phyloP scores from a whole-genome alignment of 2,113 vertebrate species.

The Brachypodius melanocephalos region DNA sequence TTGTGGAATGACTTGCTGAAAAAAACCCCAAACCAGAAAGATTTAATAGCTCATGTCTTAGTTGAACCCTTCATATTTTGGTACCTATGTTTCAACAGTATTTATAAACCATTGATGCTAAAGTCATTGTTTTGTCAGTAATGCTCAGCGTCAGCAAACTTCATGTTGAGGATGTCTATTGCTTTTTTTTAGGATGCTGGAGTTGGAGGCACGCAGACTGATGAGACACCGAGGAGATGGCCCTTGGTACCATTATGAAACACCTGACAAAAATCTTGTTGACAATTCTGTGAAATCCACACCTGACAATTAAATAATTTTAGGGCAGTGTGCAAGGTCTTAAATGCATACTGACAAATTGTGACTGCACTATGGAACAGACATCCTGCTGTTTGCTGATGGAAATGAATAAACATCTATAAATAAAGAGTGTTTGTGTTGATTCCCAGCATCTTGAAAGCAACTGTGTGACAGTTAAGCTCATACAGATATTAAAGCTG shows the following conservation, averaged over 20 bases:
- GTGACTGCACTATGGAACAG: constrained; percentile 62
- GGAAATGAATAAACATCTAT: too few relatives aligned
- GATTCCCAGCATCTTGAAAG: neutral
- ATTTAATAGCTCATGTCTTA: neutral
- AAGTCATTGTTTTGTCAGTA: neutral
- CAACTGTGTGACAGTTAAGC: neutral
- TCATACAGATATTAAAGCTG: neutral
- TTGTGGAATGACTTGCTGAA: neutral
- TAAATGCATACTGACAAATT: neutral
- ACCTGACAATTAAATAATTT: constrained; percentile 82
- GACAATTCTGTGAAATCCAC: constrained; percentile 79
- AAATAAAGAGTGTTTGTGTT: neutral
- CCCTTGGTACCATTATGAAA: constrained; percentile 83
- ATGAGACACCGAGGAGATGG: constrained; percentile 90
- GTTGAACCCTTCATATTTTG: neutral
- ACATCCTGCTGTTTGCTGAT: constrained; percentile 21
- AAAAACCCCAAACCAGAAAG: neutral
- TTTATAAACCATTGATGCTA: neutral
- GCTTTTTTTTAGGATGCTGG: constrained; percentile 68
- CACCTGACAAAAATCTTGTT: constrained; percentile 77
- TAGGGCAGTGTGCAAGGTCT: neutral
- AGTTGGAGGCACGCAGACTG: constrained; percentile 78
- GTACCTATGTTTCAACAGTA: neutral
- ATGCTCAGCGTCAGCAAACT: neutral
- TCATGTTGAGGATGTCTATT: neutral